Evolutionary conservation across 2,113 vertebrate species (phyloP).

Genomic region (Stigmatopora nigra): DNA sequence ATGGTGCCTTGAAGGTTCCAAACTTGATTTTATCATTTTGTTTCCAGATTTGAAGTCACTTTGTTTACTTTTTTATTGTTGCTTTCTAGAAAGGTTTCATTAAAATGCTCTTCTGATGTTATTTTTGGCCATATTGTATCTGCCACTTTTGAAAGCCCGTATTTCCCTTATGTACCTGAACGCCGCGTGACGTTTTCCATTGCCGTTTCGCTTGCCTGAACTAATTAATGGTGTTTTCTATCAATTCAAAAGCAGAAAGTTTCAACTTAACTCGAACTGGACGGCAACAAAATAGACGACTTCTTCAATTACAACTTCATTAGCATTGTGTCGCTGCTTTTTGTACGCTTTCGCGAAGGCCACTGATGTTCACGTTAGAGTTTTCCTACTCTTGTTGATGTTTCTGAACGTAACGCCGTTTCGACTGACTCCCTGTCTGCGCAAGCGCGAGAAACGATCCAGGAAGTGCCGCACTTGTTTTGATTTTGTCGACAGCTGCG

Average conservation of each 20-base stretch:
- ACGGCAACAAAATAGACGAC: background rate
- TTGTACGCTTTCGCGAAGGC: background rate
- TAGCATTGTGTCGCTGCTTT: background rate
- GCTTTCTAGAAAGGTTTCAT: too few species aligned
- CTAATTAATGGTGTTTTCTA: too few species aligned
- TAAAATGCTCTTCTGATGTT: too few species aligned
- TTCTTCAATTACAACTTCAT: background rate
- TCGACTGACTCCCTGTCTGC: background rate
- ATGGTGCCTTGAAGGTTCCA: too few species aligned
- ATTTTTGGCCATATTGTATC: too few species aligned
- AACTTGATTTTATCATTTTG: too few species aligned
- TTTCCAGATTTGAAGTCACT: too few species aligned
- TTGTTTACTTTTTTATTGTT: too few species aligned
- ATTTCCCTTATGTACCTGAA: background rate
- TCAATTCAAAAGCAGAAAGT: background rate
- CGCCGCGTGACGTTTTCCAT: background rate
- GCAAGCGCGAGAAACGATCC: slow-evolving; percentile 29
- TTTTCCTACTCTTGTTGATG: slow-evolving; percentile 8
- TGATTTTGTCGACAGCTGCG: slow-evolving; percentile 19
- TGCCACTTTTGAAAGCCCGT: too few species aligned
- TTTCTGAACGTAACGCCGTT: slow-evolving; percentile 7
- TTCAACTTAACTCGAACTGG: background rate
- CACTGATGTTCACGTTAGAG: background rate
- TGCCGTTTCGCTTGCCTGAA: background rate
- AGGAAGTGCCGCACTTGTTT: slow-evolving; percentile 45